Percentiles rank a stretch among this genome's conserved stretches.
phyloP scores from a whole-genome alignment of 2,888 invertebrate species.

The Leptopilina syphax region DNA sequence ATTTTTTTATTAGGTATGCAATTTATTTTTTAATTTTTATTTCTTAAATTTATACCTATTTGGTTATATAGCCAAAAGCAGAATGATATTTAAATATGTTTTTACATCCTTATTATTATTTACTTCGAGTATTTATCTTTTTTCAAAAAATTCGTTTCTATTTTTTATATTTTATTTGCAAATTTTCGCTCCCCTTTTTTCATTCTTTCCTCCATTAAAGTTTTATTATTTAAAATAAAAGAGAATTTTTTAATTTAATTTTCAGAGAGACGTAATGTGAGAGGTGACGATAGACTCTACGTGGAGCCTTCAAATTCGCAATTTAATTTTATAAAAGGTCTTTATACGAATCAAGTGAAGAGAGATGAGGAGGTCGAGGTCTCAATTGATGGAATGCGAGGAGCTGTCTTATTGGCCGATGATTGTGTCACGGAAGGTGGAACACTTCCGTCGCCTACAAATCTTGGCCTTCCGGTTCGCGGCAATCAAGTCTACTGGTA shows the following conservation, averaged over 20 bases:
- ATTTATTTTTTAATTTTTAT: neutral
- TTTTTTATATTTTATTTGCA: neutral
- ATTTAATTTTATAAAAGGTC: slow-evolving; percentile 83
- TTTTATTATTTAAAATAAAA: neutral
- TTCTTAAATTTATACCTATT: no score
- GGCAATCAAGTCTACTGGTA: slow-evolving; percentile 78
- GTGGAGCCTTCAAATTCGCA: slow-evolving; percentile 85
- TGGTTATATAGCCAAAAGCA: no score
- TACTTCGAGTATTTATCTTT: no score
- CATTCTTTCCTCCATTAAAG: neutral
- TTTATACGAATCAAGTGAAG: slow-evolving; percentile 81
- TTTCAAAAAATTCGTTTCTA: neutral
- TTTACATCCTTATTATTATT: no score
- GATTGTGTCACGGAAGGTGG: slow-evolving; percentile 84
- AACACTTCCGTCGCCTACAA: slow-evolving; percentile 84
- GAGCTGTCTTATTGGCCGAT: slow-evolving; percentile 85
- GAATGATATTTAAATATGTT: no score
- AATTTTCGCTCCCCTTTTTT: neutral
- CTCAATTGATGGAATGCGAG: slow-evolving; percentile 89
- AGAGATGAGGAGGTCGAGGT: slow-evolving; percentile 80
- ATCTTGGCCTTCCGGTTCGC: slow-evolving; percentile 80
- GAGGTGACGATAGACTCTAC: slow-evolving; percentile 94
- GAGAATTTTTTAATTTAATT: slow-evolving; percentile 43
- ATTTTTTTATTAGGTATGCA: no score
- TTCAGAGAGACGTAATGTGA: slow-evolving; percentile 87